Evolutionary conservation across 2,888 invertebrate species (phyloP).

Genomic region (Rhodophaea formosa): DNA sequence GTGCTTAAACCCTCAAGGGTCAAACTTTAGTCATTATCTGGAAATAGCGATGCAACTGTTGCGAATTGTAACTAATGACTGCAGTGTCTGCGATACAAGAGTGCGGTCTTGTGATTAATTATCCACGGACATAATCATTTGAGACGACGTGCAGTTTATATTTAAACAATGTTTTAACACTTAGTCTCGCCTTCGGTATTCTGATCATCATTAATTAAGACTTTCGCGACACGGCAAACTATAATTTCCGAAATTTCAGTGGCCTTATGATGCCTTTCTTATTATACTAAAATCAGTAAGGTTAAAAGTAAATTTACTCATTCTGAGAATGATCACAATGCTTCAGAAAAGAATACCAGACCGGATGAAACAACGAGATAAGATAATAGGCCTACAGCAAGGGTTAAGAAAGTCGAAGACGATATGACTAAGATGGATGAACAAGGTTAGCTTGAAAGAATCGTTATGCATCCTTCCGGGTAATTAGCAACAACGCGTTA

Average conservation of each 20-base stretch:
- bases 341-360: background rate
- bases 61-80: slow-evolving; percentile 65
- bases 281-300: background rate
- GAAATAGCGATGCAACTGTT: slow-evolving; percentile 63
- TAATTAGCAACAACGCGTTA: background rate
- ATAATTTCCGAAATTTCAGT: background rate
- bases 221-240: background rate
- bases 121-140: slow-evolving; percentile 52
- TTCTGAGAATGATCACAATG: slow-evolving; percentile 6
- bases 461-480: background rate
- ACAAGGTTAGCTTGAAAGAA: slow-evolving; percentile 6
- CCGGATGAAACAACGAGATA: slow-evolving; percentile 16
- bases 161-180: slow-evolving; percentile 24
- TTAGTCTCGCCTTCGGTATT: slow-evolving; percentile 11
- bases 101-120: slow-evolving; percentile 58
- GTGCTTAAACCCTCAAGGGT: background rate
- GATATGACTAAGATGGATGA: slow-evolving; percentile 11
- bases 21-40: slow-evolving; percentile 47
- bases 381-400: slow-evolving; percentile 5
- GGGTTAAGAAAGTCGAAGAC: slow-evolving; percentile 2
- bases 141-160: slow-evolving; percentile 47
- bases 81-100: slow-evolving; percentile 53
- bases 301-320: background rate
- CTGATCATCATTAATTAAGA: slow-evolving; percentile 11
- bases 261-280: background rate